These are phyloP conservation scores for Steinernema carpocapsae DNA, from an alignment of 2,888 invertebrate genomes.

Conservation along the genomic window DNA sequence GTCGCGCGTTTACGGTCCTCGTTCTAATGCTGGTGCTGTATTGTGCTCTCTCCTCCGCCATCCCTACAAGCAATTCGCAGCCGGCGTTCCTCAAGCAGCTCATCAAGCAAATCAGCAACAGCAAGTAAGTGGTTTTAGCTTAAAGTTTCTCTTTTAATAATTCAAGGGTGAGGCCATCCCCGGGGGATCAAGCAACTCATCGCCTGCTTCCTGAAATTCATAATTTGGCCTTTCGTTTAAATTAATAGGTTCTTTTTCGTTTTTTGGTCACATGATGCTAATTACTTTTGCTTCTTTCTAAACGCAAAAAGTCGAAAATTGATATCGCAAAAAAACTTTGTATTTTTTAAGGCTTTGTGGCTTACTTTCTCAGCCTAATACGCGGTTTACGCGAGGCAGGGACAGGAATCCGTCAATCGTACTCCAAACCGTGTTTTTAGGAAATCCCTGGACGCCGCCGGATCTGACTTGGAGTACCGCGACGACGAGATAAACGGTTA, in stretches of 20 bases:
- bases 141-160: constrained; percentile 10
- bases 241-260: background rate
- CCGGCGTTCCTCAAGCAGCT: constrained; percentile 22
- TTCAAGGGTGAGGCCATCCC: background rate
- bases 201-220: background rate
- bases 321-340: too few relatives aligned
- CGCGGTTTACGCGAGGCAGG: too few relatives aligned
- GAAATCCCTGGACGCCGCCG: constrained; percentile 11
- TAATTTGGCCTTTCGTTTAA: background rate
- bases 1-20: background rate
- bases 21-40: constrained; percentile 8
- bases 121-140: constrained; percentile 11
- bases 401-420: too few relatives aligned
- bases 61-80: constrained; percentile 23
- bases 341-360: too few relatives aligned
- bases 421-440: background rate
- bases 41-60: background rate
- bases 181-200: background rate
- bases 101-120: constrained; percentile 22
- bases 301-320: background rate
- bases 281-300: background rate
- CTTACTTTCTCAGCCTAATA: too few relatives aligned
- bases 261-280: background rate
- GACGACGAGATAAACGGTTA: background rate
- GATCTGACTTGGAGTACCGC: constrained; percentile 5